Percentiles rank a stretch among this genome's conserved stretches.
phyloP scores from a whole-genome alignment of 2,888 invertebrate genomes.

The Tetropium fuscum region DNA sequence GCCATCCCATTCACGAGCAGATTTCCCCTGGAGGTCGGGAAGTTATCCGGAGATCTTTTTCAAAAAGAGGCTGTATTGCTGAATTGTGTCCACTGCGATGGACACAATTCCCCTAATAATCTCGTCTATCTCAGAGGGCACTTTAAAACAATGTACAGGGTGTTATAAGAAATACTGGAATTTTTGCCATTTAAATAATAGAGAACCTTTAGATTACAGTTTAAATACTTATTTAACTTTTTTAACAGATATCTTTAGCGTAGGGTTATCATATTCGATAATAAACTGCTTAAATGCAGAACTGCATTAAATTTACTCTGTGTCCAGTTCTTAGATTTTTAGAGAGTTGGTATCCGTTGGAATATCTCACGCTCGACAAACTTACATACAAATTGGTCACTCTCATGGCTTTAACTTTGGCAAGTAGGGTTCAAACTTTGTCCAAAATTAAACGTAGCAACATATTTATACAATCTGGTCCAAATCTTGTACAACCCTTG shows the following conservation, averaged over 20 bases:
- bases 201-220: neutral
- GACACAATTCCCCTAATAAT: conserved; percentile 35
- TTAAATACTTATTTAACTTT: neutral
- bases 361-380: neutral
- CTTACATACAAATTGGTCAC: conserved; percentile 14
- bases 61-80: conserved; percentile 23
- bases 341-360: neutral
- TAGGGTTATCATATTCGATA: neutral
- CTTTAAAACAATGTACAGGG: conserved; percentile 7
- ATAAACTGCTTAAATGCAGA: neutral
- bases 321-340: conserved; percentile 1
- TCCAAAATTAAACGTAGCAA: conserved; percentile 2
- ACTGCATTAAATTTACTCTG: conserved; percentile 2
- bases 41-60: conserved; percentile 41
- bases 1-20: neutral
- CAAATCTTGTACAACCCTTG: conserved; percentile 3
- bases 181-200: neutral
- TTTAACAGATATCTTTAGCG: neutral
- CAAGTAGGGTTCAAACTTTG: conserved; percentile 13
- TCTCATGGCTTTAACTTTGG: conserved; percentile 6
- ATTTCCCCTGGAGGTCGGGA: conserved; percentile 44
- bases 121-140: conserved; percentile 28
- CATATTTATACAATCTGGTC: neutral
- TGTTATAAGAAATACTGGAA: conserved; percentile 5
- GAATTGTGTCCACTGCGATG: too few species aligned